These are phyloP conservation scores for Siphlonurus alternatus DNA, from an alignment of 2,888 invertebrate species.

Conservation along the genomic window DNA sequence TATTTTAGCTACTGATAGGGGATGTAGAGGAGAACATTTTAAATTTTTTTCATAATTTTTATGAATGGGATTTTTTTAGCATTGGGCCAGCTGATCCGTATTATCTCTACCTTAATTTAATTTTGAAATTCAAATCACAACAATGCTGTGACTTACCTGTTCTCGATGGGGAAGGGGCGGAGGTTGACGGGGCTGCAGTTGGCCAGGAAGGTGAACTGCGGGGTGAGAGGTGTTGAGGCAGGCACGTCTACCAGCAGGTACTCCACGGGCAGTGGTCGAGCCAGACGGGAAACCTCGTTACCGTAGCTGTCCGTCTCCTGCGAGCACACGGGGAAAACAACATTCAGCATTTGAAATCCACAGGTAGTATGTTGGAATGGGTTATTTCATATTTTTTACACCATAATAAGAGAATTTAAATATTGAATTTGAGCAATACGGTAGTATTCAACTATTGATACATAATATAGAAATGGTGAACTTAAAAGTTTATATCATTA, in stretches of 20 bases:
- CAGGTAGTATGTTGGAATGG: conserved; percentile 10
- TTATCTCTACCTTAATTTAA: too few species aligned
- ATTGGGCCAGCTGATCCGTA: too few species aligned
- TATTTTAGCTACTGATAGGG: too few species aligned
- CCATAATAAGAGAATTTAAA: neutral
- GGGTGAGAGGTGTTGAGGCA: conserved; percentile 73
- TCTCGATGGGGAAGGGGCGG: conserved; percentile 64
- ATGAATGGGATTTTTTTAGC: too few species aligned
- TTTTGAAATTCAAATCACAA: too few species aligned
- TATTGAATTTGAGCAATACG: too few species aligned
- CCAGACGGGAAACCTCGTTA: conserved; percentile 87
- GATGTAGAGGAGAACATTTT: too few species aligned
- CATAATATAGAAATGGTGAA: too few species aligned
- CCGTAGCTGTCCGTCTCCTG: conserved; percentile 96
- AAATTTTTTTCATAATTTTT: too few species aligned
- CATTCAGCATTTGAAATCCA: conserved; percentile 11
- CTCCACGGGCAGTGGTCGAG: conserved; percentile 90
- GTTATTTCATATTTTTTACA: conserved; percentile 5
- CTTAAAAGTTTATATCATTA: too few species aligned
- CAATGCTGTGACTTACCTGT: conserved; percentile 44
- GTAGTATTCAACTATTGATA: too few species aligned
- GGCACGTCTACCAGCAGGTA: conserved; percentile 95
- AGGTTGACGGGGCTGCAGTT: conserved; percentile 31
- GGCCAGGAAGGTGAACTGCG: conserved; percentile 50
- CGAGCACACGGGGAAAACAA: conserved; percentile 16